A percentile compares a stretch with the other conserved stretches of the same genome.
Evolutionary conservation across 2,113 vertebrate species (phyloP).

Genomic region (Uria aalge): DNA sequence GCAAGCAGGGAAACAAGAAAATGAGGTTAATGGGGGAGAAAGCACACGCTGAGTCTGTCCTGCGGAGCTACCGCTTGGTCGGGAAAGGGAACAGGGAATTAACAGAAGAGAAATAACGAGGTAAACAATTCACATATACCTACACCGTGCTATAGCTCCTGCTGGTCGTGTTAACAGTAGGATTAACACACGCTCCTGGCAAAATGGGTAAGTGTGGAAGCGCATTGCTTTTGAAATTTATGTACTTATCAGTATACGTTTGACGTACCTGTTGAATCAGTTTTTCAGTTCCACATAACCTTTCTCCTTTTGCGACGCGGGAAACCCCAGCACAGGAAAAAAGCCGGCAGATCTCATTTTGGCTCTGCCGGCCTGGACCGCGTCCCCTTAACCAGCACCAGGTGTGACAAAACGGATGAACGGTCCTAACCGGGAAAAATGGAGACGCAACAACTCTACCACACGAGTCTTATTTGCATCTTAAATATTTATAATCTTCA

Average conservation of each 20-base stretch:
- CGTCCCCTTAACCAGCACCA: neutral
- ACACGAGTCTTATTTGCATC: neutral
- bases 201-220: neutral
- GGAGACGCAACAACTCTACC: neutral
- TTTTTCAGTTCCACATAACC: neutral
- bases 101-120: neutral
- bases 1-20: neutral
- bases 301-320: neutral
- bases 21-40: neutral
- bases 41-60: neutral
- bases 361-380: neutral
- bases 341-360: neutral
- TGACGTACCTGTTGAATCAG: neutral
- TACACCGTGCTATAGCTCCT: neutral
- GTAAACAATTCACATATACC: neutral
- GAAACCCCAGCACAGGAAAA: neutral
- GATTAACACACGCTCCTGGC: neutral
- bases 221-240: neutral
- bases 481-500: conserved; percentile 8
- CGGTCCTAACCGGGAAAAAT: neutral
- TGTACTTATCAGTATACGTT: neutral
- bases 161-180: neutral
- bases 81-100: neutral
- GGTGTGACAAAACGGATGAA: neutral
- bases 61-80: neutral